Conservation (phyloP, 2,113 vertebrate genomes). For the Dipodomys spectabilis region DNA sequence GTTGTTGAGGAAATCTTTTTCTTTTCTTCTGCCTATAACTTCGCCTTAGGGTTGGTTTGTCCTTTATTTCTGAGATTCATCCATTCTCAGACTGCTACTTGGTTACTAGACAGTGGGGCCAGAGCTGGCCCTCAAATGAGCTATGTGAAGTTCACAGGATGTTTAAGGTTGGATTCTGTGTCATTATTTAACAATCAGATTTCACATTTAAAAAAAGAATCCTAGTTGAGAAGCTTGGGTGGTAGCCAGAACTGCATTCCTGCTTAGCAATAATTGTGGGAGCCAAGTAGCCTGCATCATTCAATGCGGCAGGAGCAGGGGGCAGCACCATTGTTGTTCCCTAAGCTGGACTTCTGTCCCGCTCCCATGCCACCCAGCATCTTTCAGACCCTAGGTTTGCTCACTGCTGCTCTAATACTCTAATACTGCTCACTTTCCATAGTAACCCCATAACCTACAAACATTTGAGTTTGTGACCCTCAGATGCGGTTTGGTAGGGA, state of each 20-base stretch:
- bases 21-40: conserved; percentile 51
- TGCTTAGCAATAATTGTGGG: not conserved
- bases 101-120: not conserved
- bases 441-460: not conserved
- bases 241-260: not conserved
- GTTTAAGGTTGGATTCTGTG: not conserved
- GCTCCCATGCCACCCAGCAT: not conserved
- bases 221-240: not conserved
- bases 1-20: conserved; percentile 71
- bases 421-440: rapidly evolving
- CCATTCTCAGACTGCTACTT: not conserved
- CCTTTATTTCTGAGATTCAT: not conserved
- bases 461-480: not conserved
- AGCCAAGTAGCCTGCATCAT: not conserved
- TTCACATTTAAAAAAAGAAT: not conserved
- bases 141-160: not conserved
- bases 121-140: not conserved
- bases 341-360: rapidly evolving
- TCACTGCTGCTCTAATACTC: not conserved
- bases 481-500: not conserved
- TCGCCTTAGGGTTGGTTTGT: conserved; percentile 62
- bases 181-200: not conserved
- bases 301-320: not conserved
- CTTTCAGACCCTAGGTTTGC: not conserved
- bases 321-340: not conserved